A percentile compares a stretch with the other conserved stretches of the same genome.
These are phyloP conservation scores for Scomber colias DNA, from an alignment of 2,113 vertebrate species.

Conservation along the genomic window DNA sequence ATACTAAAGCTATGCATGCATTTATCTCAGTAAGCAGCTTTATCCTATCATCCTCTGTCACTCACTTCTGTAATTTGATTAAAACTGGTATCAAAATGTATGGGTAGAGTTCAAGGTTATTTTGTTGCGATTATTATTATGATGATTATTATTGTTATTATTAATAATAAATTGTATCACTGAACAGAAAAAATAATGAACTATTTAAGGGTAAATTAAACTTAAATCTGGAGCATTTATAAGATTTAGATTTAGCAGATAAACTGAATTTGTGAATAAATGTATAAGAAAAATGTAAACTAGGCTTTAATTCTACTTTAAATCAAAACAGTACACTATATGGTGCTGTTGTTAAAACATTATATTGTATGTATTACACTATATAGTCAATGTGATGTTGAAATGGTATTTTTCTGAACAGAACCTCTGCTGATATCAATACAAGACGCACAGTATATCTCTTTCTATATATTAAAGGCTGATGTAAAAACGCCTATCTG, in stretches of 20 bases:
- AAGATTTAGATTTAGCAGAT: neutral
- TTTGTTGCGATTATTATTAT: neutral
- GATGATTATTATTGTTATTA: neutral
- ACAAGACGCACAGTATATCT: slow-evolving; percentile 32
- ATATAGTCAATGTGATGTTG: neutral
- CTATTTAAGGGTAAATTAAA: neutral
- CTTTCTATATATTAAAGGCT: slow-evolving; percentile 34
- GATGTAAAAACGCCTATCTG: slow-evolving; percentile 30
- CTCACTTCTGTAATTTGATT: neutral
- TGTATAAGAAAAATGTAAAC: neutral
- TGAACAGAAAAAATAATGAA: neutral
- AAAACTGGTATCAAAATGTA: neutral
- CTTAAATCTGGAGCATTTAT: neutral
- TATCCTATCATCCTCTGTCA: neutral
- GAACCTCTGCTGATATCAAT: slow-evolving; percentile 11
- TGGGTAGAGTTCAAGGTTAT: neutral
- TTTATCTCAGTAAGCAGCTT: too few relatives aligned
- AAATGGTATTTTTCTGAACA: neutral
- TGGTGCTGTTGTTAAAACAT: neutral
- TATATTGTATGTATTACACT: neutral
- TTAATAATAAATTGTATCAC: neutral
- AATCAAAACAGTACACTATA: neutral
- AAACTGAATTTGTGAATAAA: neutral
- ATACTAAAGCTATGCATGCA: neutral
- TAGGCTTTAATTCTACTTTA: neutral